phyloP scores from a whole-genome alignment of 2,888 invertebrate species.

The Melinopterus prodromus region DNA sequence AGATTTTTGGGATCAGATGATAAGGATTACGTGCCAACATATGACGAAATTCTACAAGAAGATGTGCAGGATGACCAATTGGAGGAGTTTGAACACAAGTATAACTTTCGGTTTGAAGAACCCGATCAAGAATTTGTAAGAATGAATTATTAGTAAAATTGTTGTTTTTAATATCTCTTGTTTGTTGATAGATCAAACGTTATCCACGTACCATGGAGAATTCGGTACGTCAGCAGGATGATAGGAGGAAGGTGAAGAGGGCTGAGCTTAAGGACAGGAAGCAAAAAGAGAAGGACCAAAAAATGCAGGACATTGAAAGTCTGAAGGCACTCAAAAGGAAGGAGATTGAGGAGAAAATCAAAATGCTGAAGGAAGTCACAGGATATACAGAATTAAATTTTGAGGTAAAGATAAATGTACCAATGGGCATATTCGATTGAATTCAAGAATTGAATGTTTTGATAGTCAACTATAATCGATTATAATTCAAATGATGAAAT shows the following conservation, averaged over 20 bases:
- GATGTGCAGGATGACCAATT: constrained; percentile 85
- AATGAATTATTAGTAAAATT: constrained; percentile 12
- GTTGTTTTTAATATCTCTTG: neutral
- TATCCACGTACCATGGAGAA: constrained; percentile 88
- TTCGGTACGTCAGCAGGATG: constrained; percentile 83
- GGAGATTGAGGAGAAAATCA: constrained; percentile 90
- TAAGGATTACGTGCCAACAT: constrained; percentile 65
- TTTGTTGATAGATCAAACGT: constrained; percentile 73
- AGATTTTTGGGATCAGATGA: constrained; percentile 64
- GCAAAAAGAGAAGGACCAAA: constrained; percentile 78
- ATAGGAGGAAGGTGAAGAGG: constrained; percentile 80
- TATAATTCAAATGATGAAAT: no score
- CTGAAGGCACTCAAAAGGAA: constrained; percentile 86
- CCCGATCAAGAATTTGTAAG: constrained; percentile 90
- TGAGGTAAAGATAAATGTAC: constrained; percentile 57
- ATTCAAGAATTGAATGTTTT: neutral
- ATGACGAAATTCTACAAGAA: constrained; percentile 77
- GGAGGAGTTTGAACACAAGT: constrained; percentile 92
- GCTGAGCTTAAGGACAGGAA: constrained; percentile 78
- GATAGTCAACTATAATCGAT: no score
- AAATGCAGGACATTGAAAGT: constrained; percentile 87
- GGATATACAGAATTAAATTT: constrained; percentile 80
- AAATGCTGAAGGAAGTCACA: constrained; percentile 85
- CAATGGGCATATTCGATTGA: constrained; percentile 7
- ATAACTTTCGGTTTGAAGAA: constrained; percentile 96